phyloP scores from a whole-genome alignment of 2,888 invertebrate genomes.

The Thyatira batis region DNA sequence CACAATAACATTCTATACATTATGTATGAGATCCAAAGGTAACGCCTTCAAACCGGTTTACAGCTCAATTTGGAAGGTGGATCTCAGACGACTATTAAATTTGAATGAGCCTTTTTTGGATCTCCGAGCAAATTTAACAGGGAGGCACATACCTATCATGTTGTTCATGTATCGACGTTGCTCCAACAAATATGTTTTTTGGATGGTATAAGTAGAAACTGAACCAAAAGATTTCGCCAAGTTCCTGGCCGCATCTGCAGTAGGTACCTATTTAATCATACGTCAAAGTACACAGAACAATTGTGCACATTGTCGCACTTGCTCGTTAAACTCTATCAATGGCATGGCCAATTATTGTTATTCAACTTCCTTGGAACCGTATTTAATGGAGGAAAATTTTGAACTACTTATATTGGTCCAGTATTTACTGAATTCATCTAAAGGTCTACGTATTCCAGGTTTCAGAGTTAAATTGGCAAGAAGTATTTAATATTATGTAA shows the following conservation, averaged over 20 bases:
- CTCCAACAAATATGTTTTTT: background rate
- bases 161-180: background rate
- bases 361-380: background rate
- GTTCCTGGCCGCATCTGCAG: background rate
- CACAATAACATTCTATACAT: constrained; percentile 6
- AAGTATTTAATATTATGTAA: no score
- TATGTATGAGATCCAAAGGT: constrained; percentile 7
- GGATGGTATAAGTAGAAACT: no score
- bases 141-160: background rate
- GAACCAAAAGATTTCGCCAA: no score
- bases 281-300: background rate
- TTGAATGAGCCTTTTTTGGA: background rate
- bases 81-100: background rate
- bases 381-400: background rate
- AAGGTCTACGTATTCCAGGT: no score
- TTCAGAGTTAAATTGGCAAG: no score
- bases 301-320: background rate
- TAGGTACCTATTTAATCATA: background rate
- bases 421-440: no score
- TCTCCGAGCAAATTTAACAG: background rate
- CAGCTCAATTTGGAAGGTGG: background rate
- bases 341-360: background rate
- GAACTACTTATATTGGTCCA: background rate
- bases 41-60: background rate
- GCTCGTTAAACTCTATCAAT: background rate